These are phyloP conservation scores for Folsomia manolachei DNA, from an alignment of 2,888 invertebrate species.

Conservation along the genomic window DNA sequence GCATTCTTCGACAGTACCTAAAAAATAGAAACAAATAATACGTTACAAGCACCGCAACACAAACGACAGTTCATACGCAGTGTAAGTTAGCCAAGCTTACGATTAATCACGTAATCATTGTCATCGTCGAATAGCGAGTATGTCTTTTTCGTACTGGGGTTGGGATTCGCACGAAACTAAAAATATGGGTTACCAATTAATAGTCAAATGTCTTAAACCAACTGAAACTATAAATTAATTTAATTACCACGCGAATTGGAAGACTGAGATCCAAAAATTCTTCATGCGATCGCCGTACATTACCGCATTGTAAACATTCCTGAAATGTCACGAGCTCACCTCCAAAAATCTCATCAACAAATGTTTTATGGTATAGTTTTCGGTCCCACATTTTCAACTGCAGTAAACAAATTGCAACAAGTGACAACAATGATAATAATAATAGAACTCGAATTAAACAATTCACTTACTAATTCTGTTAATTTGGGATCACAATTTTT, in stretches of 20 bases:
- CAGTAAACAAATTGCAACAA: constrained; percentile 1
- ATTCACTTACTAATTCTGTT: constrained; percentile 52
- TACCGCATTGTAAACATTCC: constrained; percentile 83
- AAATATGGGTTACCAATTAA: not conserved
- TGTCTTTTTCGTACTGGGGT: constrained; percentile 30
- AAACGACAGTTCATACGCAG: not conserved
- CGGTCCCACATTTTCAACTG: constrained; percentile 49
- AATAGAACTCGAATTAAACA: no score
- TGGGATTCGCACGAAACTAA: constrained; percentile 60
- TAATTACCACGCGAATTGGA: constrained; percentile 64
- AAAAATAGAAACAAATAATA: constrained; percentile 2
- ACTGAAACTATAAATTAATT: not conserved
- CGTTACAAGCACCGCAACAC: not conserved
- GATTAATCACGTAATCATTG: constrained; percentile 51
- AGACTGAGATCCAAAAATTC: constrained; percentile 92
- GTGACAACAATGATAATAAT: not conserved
- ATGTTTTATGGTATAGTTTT: constrained; percentile 54
- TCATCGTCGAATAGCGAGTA: constrained; percentile 44
- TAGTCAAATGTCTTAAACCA: not conserved
- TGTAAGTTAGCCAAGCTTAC: constrained; percentile 29
- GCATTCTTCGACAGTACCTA: constrained; percentile 72
- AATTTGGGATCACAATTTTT: constrained; percentile 65
- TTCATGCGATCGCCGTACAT: constrained; percentile 83
- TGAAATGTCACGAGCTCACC: constrained; percentile 86
- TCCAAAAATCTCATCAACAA: constrained; percentile 83